Base-by-base conservation (phyloP, 2,888 invertebrate genomes). In the Scaptomyza caliginosa region DNA sequence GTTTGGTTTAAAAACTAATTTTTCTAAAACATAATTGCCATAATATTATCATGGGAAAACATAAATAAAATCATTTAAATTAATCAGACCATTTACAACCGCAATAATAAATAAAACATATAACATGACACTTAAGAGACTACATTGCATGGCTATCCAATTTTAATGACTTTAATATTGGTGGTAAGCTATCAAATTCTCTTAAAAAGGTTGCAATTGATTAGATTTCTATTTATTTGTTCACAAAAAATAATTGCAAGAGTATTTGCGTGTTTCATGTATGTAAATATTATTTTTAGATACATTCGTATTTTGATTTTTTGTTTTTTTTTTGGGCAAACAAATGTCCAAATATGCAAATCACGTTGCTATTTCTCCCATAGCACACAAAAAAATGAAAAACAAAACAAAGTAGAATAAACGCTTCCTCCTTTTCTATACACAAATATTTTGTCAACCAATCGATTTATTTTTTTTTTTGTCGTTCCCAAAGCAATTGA, bases 271-370 rank as follows among this genome's bases (percentile, higher is more conserved):
- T 11, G 19, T 28, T 51, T 4, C 24, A 28, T 23, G 38, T 16
- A 1, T 1, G 17, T 34, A 26, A 34, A 24, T 23, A 36, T 42
- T 1, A 34, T 36, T 36, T 57, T 11, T 23, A 13, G 2, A n/a
- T n/a, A 23, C 0, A 13, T 55, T 19, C 7, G 2, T 7, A 48
- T 7, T 50, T 49, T 42, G 16, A 51, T 32, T 65, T 28, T 28
- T 32, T n/a, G n/a, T 16, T 8, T 46, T 21, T 39, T 48, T 50
- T 17, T 17, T 2, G 11, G 3, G 11, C n/a, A 3, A 16, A 19
- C 16, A n/a, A 49, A 26, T n/a, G 4, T 24, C 4, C 19, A 80
- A 77, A 77, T 79, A 85, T 82, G 85, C 82, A 84, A 84, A 82
- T 81, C 85, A 77, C 77, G 70, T 74, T 70, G 74, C 40, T 45